These are phyloP conservation scores for Pica pica DNA, from an alignment of 2,113 vertebrate genomes.

Conservation along the genomic window DNA sequence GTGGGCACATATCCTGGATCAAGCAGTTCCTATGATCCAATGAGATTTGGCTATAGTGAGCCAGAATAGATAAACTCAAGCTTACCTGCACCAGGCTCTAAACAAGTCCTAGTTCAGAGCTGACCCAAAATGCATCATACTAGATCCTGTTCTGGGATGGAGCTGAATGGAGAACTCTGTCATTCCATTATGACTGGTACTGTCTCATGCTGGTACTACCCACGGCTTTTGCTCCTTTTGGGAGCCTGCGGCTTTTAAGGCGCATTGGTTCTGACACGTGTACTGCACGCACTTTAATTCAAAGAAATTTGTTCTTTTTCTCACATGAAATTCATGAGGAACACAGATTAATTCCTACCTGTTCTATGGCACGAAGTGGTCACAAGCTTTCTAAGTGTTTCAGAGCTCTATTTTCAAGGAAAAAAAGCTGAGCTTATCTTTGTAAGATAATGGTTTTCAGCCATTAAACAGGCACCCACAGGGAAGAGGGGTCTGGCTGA, in stretches of 20 bases:
- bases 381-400: not conserved
- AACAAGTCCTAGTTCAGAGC: not conserved
- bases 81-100: not conserved
- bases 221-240: not conserved
- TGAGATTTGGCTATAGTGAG: not conserved
- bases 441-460: not conserved
- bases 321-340: not conserved
- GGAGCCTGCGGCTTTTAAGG: not conserved
- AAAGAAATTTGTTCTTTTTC: not conserved
- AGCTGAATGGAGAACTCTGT: not conserved
- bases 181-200: not conserved
- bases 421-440: not conserved
- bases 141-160: not conserved
- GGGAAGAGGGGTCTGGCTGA: not conserved
- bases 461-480: not conserved
- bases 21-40: not conserved
- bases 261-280: rapidly evolving
- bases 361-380: not conserved
- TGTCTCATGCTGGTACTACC: not conserved
- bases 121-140: not conserved
- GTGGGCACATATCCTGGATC: not conserved
- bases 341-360: rapidly evolving
- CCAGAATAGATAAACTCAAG: not conserved
- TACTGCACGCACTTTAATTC: not conserved
- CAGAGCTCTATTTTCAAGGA: not conserved